Base-by-base conservation (phyloP, 2,888 invertebrate genomes). In the Cheilosia scutellata region DNA sequence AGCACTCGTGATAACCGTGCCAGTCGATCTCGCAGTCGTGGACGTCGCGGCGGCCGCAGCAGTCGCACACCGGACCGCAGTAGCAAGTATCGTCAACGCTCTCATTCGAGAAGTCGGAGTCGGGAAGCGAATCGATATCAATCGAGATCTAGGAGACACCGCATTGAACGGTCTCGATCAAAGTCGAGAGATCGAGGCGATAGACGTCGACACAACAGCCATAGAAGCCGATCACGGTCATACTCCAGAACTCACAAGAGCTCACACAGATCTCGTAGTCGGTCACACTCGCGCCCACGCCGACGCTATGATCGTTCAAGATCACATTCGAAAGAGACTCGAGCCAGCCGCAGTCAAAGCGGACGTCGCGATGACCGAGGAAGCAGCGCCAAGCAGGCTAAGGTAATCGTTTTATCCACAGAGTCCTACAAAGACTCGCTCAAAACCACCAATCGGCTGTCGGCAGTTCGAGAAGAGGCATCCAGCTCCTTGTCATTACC, bases 11-110 rank as follows among this genome's bases (percentile, higher is more conserved):
- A 88, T 7, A 82, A 87, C 27, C 88, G 82, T n/a, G 87, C 87
- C 13, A 89, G 88, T 84, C 89, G 88, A 25, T 90, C 90, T 33
- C 88, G 88, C 9, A 89, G 89, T 62, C 87, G 88, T 53, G 86
- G 82, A 33, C 87, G 86, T 51, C 25, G 25, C 13, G 2, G 16
- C 11, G 80, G 77, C 9, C 53, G 76, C 13, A 33, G 27, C 27
- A 65, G 66, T 53, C 80, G 84, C 3, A 51, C 72, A 2, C 60
- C 79, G 4, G 76, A 78, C 5, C 62, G 76, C 0, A 65, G 55
- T 7, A n/a, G 68, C 13, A 66, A 40, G 25, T 20, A 58, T 20
- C 40, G 60, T 11, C 75, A 70, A 55, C 87, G 40, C 7, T 44
- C 86, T 16, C 79, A 84, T 66, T 78, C 82, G 7, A 33, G 65